phyloP scores from a whole-genome alignment of 1,140 invertebrate genomes.

The Drosophila kanapiae region DNA sequence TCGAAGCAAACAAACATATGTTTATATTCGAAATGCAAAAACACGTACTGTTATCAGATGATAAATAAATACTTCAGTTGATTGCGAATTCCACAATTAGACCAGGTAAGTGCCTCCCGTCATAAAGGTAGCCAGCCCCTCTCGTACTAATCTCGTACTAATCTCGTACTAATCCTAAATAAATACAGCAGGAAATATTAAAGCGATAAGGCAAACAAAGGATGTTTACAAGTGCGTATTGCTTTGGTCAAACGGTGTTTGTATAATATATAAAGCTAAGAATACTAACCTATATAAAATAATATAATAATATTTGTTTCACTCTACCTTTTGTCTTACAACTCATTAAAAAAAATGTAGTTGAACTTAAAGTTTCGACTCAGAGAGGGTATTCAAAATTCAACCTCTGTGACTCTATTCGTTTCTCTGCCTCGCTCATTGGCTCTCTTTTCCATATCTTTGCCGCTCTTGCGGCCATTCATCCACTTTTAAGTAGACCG shows the following conservation, averaged over 20 bases:
- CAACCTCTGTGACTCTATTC: neutral
- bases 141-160: slow-evolving; percentile 13
- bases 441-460: neutral
- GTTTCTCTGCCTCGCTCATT: neutral
- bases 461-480: slow-evolving; percentile 1
- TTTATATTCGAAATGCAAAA: slow-evolving; percentile 26
- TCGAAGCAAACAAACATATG: slow-evolving; percentile 43
- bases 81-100: slow-evolving; percentile 22
- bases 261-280: neutral
- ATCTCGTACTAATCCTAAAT: slow-evolving; percentile 13
- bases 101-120: slow-evolving; percentile 17
- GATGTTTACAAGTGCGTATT: neutral
- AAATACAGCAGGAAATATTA: slow-evolving; percentile 1
- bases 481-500: neutral
- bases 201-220: slow-evolving; percentile 8
- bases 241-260: neutral
- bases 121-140: slow-evolving; percentile 1
- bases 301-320: too few species aligned
- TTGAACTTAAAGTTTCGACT: too few species aligned
- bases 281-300: too few species aligned
- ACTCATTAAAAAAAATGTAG: neutral
- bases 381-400: neutral
- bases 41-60: slow-evolving; percentile 9
- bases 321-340: too few species aligned
- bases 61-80: slow-evolving; percentile 18